Conservation (phyloP, 2,888 invertebrate species). For the Allacma fusca region DNA sequence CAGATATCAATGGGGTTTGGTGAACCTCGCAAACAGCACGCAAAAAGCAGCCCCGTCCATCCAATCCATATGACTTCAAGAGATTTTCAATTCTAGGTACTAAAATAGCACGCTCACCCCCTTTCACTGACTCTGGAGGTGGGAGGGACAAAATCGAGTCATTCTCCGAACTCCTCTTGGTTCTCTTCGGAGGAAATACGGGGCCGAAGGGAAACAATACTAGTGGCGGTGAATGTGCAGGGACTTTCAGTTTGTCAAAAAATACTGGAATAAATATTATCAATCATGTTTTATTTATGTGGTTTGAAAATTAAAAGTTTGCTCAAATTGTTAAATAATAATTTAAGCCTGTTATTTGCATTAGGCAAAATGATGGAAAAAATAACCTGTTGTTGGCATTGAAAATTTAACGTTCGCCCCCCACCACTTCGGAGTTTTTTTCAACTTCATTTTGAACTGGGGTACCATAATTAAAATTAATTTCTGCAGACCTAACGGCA, state of each 20-base stretch:
- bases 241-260: conserved; percentile 40
- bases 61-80: conserved; percentile 50
- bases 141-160: conserved; percentile 55
- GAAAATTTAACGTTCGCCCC: conserved; percentile 51
- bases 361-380: too few species aligned
- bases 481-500: conserved; percentile 54
- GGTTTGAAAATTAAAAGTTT: too few species aligned
- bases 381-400: conserved; percentile 58
- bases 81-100: conserved; percentile 54
- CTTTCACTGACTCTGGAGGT: conserved; percentile 53
- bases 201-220: conserved; percentile 37
- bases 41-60: conserved; percentile 56
- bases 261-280: conserved; percentile 35
- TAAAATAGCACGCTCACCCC: conserved; percentile 57
- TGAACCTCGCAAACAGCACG: conserved; percentile 59
- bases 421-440: conserved; percentile 49
- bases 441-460: conserved; percentile 51
- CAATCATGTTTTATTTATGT: background rate
- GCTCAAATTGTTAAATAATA: too few species aligned
- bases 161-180: background rate
- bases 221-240: conserved; percentile 26
- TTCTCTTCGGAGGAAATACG: background rate
- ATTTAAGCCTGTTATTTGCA: too few species aligned
- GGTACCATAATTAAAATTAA: conserved; percentile 57
- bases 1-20: conserved; percentile 46